phyloP scores from a whole-genome alignment of 2,797 vertebrate species.

The Anguilla pacifica region DNA sequence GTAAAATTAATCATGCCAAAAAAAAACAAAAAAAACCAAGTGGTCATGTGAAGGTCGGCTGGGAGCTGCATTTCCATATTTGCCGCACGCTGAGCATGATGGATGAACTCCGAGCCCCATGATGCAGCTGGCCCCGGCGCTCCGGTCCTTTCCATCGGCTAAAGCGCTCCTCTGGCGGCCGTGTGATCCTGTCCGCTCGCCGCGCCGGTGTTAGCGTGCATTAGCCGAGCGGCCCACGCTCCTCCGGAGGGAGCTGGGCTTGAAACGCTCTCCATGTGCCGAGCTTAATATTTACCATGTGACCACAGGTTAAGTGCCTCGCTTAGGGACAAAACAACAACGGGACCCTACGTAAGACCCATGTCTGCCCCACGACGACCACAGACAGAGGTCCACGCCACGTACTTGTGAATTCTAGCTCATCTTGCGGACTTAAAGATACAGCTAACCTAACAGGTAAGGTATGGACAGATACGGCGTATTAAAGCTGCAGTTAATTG shows the following conservation, averaged over 20 bases:
- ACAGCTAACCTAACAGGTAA: background rate
- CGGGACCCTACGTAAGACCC: background rate
- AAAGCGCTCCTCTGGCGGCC: background rate
- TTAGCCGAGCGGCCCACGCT: background rate
- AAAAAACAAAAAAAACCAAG: background rate
- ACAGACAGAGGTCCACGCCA: background rate
- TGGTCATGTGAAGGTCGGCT: background rate
- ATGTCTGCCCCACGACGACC: background rate
- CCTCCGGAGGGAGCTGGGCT: background rate
- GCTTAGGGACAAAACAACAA: background rate
- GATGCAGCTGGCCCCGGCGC: background rate
- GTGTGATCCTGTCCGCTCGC: background rate
- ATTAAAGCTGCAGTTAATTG: background rate
- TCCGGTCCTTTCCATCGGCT: background rate
- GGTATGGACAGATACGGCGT: background rate
- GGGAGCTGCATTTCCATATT: background rate
- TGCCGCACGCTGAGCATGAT: background rate
- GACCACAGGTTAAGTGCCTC: background rate
- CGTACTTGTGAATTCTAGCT: background rate
- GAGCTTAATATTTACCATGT: background rate
- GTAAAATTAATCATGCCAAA: background rate
- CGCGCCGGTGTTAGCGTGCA: background rate
- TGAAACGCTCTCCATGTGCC: background rate
- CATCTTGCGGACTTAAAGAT: background rate
- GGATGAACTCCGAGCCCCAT: background rate